Base-by-base conservation (phyloP, 2,113 vertebrate genomes). In the Neoarius graeffei region DNA sequence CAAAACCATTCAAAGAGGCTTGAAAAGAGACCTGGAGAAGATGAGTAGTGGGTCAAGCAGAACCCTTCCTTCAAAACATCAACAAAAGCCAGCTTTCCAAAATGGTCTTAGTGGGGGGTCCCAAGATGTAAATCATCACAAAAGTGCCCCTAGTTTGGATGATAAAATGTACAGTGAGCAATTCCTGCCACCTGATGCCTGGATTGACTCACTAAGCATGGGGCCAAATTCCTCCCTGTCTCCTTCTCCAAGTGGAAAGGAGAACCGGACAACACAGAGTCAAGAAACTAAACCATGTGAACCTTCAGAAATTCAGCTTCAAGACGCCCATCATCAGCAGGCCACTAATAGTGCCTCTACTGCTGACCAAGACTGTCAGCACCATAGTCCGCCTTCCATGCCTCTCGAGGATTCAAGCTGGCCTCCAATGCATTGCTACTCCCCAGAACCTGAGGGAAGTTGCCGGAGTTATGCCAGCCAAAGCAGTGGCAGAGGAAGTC, bases 401-500 rank as follows among this genome's bases (percentile, higher is more conserved):
- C 52, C 82, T 57, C 23, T 69, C 48, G 74, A 83, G 30, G 91
- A 74, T 52, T 88, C 88, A 64, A 88, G 85, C 85, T 91, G 90
- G 90, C 89, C 89, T 7, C 57, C 52, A 2, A 77, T 83, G 52
- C 88, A 87, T 15, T 86, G 87, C 59, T 87, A 87, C 20, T 82
- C 91, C 17, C 80, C 77, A 5, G 94, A 94, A 20, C 91, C 91
- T 0, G 93, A 93, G 25, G 90, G 94, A 69, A 94, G 92, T 86
- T 96, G 95, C 91, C 93, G 92, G 87, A 96, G 95, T 66, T 96
- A 94, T 15, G 94, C 95, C 59, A 96, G 92, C 64, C 91, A 93
- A 80, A 93, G 95, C 92, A 96, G 95, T 42, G 95, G 95, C 15
- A 91, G 94, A 56, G 95, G 95, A 13, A 96, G 95, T 90, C 92